Evolutionary conservation across 1,140 invertebrate genomes (phyloP).

Genomic region (Lerema accius): DNA sequence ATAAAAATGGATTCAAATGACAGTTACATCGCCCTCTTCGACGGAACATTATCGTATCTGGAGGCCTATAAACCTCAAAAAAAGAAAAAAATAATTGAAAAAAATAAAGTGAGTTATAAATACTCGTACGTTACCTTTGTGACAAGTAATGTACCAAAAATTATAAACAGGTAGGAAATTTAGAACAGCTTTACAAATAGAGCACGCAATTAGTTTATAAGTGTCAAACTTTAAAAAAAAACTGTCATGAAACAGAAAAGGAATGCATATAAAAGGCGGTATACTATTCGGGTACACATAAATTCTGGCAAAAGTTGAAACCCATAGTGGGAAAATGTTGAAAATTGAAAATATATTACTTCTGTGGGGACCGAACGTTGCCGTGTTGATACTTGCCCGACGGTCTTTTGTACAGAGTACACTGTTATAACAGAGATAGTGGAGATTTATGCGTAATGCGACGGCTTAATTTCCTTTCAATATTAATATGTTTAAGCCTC

Average conservation of each 20-base stretch:
- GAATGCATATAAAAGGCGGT: constrained; percentile 23
- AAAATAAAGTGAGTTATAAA: too few relatives aligned
- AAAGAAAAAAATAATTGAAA: too few relatives aligned
- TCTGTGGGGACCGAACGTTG: constrained; percentile 54
- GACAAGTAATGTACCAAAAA: too few relatives aligned
- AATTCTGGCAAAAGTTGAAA: constrained; percentile 67
- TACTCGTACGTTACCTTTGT: too few relatives aligned
- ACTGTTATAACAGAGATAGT: constrained; percentile 71
- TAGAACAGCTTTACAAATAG: too few relatives aligned
- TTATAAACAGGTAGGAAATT: too few relatives aligned
- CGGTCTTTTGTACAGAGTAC: constrained; percentile 60
- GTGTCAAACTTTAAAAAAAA: background rate
- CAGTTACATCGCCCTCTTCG: constrained; percentile 4
- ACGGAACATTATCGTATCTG: too few relatives aligned
- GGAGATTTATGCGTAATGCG: constrained; percentile 41
- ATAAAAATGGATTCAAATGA: constrained; percentile 38
- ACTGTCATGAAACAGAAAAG: constrained; percentile 18
- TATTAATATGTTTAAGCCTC: constrained; percentile 17
- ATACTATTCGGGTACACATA: constrained; percentile 38
- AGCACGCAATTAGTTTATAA: background rate
- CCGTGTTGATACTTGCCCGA: constrained; percentile 57
- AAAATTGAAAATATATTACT: constrained; percentile 80
- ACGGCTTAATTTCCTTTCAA: constrained; percentile 32
- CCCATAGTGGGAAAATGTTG: constrained; percentile 59
- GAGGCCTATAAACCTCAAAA: too few relatives aligned